Conservation (phyloP, 2,113 vertebrate genomes). For the Pao palembangensis region DNA sequence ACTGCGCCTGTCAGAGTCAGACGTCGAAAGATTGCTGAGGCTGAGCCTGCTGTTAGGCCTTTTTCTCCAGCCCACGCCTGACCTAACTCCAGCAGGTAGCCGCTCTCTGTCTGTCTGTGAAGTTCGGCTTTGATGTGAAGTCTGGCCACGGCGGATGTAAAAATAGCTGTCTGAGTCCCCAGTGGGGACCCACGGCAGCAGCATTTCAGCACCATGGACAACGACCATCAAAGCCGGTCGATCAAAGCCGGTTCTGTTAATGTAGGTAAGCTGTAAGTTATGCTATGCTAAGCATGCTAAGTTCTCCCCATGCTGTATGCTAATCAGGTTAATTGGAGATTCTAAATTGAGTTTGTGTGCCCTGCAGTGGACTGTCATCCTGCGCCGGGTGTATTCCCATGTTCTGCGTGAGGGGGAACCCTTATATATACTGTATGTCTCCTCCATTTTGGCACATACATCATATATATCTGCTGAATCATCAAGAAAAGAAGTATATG, state of each 20-base stretch:
- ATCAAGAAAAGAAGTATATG: too few relatives aligned
- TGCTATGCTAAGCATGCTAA: too few relatives aligned
- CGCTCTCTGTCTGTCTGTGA: constrained; percentile 56
- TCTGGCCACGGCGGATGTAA: constrained; percentile 47
- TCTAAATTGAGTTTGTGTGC: too few relatives aligned
- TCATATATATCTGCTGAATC: too few relatives aligned
- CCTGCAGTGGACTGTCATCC: too few relatives aligned
- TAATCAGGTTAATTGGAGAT: too few relatives aligned
- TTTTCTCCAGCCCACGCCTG: constrained; percentile 70
- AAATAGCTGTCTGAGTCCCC: constrained; percentile 62
- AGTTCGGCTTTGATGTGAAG: constrained; percentile 68
- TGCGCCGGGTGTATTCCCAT: too few relatives aligned
- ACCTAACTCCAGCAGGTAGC: constrained; percentile 51
- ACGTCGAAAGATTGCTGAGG: constrained; percentile 58
- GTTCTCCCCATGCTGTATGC: too few relatives aligned
- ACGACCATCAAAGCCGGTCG: constrained; percentile 25
- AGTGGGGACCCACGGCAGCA: constrained; percentile 63
- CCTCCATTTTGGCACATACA: too few relatives aligned
- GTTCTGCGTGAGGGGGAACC: too few relatives aligned
- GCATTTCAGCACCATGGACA: constrained; percentile 68
- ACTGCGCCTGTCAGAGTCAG: constrained; percentile 50
- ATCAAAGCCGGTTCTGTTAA: background rate
- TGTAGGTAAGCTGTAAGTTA: background rate
- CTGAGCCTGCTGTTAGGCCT: constrained; percentile 58
- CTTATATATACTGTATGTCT: too few relatives aligned